A percentile compares a stretch with the other conserved stretches of the same genome.
Evolutionary conservation across 2,888 invertebrate species (phyloP).

Genomic region (Dysmachus trigonus): DNA sequence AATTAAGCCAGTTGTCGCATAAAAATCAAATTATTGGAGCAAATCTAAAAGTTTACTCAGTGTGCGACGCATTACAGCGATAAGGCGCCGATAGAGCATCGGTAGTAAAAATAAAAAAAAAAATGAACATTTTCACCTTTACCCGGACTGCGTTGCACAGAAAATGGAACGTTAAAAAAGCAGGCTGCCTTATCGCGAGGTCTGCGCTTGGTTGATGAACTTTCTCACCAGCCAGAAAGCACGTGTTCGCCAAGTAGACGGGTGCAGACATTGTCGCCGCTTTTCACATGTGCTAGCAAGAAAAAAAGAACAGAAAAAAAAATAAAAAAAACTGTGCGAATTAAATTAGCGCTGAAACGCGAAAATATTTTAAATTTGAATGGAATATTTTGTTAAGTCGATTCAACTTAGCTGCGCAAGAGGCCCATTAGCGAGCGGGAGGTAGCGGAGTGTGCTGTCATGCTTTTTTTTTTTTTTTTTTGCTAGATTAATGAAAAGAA

Average conservation of each 20-base stretch:
- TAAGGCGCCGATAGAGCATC: not conserved
- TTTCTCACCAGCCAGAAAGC: not conserved
- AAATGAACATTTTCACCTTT: not conserved
- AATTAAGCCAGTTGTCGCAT: not conserved
- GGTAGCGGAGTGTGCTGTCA: not conserved
- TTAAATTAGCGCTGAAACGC: not conserved
- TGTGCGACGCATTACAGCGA: not conserved
- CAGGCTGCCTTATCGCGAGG: not conserved
- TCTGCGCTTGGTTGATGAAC: conserved; percentile 25
- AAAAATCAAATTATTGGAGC: not conserved
- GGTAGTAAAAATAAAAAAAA: not conserved
- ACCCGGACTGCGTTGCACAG: not conserved
- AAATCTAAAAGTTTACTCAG: not conserved
- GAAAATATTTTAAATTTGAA: not conserved
- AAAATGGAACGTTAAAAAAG: not conserved
- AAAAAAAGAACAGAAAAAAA: not conserved
- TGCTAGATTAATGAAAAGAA: not conserved
- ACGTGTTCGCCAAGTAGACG: not conserved
- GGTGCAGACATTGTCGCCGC: not conserved
- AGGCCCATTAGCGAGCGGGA: not conserved
- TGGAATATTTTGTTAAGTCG: not conserved
- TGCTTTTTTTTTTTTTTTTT: not conserved
- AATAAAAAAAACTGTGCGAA: not conserved
- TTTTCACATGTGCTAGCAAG: not conserved
- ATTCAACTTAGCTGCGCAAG: not conserved